Evolutionary conservation across 2,888 invertebrate genomes (phyloP), one percentile per base, ranked within the genome.

Genomic region (Mactromeris polynyma): DNA sequence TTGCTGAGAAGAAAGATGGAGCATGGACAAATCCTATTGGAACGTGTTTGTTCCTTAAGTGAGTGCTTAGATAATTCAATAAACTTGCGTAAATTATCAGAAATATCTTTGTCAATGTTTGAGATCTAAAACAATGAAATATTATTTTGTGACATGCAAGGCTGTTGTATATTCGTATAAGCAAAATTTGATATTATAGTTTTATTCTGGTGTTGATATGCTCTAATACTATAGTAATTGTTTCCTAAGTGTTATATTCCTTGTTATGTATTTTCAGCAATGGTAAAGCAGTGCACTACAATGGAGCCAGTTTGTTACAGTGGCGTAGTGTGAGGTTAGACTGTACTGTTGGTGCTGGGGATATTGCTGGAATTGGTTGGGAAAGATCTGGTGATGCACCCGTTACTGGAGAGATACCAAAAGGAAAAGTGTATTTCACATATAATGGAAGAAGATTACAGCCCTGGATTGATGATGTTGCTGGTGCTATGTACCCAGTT

Each of bases 201-300:
- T n/a, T n/a, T n/a, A n/a, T n/a, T n/a, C n/a, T n/a, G n/a, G n/a
- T n/a, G n/a, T n/a, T n/a, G n/a, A n/a, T n/a, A n/a, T n/a, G n/a
- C n/a, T n/a, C n/a, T n/a, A n/a, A n/a, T n/a, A n/a, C n/a, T n/a
- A n/a, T n/a, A n/a, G n/a, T n/a, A n/a, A n/a, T n/a, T n/a, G n/a
- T n/a, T n/a, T n/a, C n/a, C n/a, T n/a, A n/a, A n/a, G n/a, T n/a
- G n/a, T n/a, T n/a, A n/a, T n/a, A n/a, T n/a, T n/a, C n/a, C n/a
- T 46, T 11, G 1, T 46, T 46, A 46, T 46, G 11, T 64, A 69
- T 40, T 89, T 88, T 14, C 90, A 96, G 96, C 90, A 96, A 96
- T 94, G 96, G 97, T n/a, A 95, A 96, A 85, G 96, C 96, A 26
- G 96, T 96, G 19, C 96, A 97, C 90, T 97, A 96, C 93, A 96